phyloP scores from a whole-genome alignment of 2,888 invertebrate genomes.

The Acanthopleura granulata region DNA sequence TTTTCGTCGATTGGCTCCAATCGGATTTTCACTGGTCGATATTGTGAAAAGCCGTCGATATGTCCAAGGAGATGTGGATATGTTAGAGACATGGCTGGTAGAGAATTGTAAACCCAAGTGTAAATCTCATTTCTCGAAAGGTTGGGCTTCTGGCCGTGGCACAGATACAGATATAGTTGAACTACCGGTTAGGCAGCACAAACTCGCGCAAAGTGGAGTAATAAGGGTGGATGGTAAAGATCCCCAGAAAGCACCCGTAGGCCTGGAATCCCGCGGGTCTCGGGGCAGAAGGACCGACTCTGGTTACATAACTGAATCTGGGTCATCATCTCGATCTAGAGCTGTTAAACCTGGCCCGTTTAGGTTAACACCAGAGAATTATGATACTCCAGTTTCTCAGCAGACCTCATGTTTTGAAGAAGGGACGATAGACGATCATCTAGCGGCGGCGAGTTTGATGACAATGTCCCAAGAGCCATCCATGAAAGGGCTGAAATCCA shows the following conservation, averaged over 20 bases:
- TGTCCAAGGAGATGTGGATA: not conserved
- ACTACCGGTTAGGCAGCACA: no score
- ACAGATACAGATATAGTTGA: no score
- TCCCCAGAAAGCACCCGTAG: no score
- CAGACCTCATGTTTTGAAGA: conserved; percentile 21
- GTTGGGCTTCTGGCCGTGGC: not conserved
- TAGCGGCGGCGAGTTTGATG: conserved; percentile 30
- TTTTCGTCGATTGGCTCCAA: not conserved
- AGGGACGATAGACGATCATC: conserved; percentile 47
- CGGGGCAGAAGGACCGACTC: no score
- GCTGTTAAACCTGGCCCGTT: no score
- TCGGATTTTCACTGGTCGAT: not conserved
- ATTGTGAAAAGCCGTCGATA: not conserved
- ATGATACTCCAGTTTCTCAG: not conserved
- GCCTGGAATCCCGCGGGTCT: no score
- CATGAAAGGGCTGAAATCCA: not conserved
- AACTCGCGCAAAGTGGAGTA: no score
- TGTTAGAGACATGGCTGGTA: not conserved
- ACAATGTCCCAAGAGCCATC: not conserved
- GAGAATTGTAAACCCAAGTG: not conserved
- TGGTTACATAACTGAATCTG: no score
- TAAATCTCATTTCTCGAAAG: not conserved
- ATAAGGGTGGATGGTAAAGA: no score
- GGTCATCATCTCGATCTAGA: no score
- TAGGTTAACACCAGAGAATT: not conserved